A percentile compares a stretch with the other conserved stretches of the same genome.
Evolutionary conservation across 2,113 vertebrate genomes (phyloP).

Genomic region (Hippopotamus amphibius): DNA sequence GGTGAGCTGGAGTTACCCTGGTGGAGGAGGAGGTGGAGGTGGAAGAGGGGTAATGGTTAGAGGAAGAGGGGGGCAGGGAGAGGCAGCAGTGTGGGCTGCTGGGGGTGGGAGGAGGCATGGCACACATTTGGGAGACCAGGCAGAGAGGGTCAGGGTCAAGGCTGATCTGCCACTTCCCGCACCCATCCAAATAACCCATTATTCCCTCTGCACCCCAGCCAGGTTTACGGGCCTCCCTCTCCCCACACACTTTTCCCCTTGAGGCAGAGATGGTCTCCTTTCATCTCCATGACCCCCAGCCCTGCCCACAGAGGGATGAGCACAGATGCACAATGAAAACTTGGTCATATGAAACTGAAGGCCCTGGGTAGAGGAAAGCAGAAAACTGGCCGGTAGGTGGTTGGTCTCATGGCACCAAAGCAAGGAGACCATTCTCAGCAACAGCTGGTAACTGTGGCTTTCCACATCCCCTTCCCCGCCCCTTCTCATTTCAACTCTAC

Average conservation of each 20-base stretch:
- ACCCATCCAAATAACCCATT: accelerated
- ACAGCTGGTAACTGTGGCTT: accelerated
- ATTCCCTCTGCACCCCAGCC: background rate
- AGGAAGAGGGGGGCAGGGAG: no score
- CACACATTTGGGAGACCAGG: background rate
- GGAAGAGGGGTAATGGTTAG: background rate
- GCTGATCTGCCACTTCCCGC: no score
- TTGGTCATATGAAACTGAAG: accelerated
- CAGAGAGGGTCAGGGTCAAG: background rate
- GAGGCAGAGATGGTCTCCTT: background rate
- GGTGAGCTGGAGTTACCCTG: background rate
- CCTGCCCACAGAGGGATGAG: background rate
- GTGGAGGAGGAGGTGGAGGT: background rate
- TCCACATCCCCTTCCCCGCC: accelerated
- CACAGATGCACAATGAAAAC: background rate
- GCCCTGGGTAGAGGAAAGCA: accelerated
- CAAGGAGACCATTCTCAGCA: background rate
- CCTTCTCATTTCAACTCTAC: background rate
- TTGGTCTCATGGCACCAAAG: background rate
- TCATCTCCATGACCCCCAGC: background rate
- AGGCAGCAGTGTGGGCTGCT: background rate
- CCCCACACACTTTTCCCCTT: background rate
- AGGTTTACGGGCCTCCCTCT: background rate
- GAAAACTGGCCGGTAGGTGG: background rate
- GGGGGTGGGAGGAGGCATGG: no score